Conservation (phyloP, 2,797 vertebrate genomes). For the Parotocinclus haroldoi region DNA sequence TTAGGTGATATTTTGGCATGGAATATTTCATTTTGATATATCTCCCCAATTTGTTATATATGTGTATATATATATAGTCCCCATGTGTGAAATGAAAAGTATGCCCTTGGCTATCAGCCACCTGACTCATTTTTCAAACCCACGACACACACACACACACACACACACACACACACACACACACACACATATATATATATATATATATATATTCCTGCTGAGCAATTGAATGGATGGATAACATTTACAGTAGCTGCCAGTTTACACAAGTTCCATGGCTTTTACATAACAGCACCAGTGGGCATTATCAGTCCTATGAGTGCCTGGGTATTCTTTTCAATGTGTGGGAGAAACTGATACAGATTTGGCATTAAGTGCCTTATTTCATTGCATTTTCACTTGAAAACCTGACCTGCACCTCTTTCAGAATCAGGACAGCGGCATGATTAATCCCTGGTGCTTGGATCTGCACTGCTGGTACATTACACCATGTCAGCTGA, state of each 20-base stretch:
- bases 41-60: too few relatives aligned
- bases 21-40: too few relatives aligned
- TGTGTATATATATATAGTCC: too few relatives aligned
- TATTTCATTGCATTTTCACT: constrained; percentile 11
- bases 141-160: too few relatives aligned
- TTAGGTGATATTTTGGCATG: too few relatives aligned
- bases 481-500: not conserved
- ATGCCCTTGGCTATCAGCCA: too few relatives aligned
- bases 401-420: constrained; percentile 5
- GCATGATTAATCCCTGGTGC: not conserved
- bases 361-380: constrained; percentile 15
- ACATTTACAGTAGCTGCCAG: constrained; percentile 46
- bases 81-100: too few relatives aligned
- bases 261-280: constrained; percentile 34
- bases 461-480: constrained; percentile 1
- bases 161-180: too few relatives aligned
- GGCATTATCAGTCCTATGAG: constrained; percentile 16
- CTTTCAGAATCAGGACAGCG: constrained; percentile 6
- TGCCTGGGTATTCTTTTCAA: constrained; percentile 7
- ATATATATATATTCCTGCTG: constrained; percentile 38
- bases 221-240: constrained; percentile 42
- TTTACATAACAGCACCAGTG: constrained; percentile 29
- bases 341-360: constrained; percentile 22
- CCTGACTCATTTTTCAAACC: too few relatives aligned
- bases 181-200: too few relatives aligned